Percentiles rank a stretch among this genome's conserved stretches.
Evolutionary conservation across 64 coral and sea anemone genomes (phyloP).

Genomic region (Montipora foliosa): DNA sequence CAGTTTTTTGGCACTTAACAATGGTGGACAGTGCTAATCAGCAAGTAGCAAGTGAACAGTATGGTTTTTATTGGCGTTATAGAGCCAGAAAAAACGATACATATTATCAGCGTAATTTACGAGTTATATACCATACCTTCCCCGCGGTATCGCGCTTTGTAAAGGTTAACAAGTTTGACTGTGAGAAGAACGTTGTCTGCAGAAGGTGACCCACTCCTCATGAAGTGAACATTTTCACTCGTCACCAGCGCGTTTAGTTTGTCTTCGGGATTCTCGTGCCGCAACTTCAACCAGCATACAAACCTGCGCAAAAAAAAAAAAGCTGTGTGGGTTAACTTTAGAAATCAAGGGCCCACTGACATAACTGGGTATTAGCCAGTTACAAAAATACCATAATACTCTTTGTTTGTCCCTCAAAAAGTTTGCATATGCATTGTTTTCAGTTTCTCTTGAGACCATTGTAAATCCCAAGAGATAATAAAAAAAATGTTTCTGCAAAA

Average conservation of each 20-base stretch:
- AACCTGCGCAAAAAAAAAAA: constrained; percentile 61
- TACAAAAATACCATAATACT: too few relatives aligned
- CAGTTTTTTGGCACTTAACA: too few relatives aligned
- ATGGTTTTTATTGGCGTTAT: too few relatives aligned
- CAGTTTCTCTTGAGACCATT: too few relatives aligned
- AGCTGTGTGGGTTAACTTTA: background rate
- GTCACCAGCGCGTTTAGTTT: constrained; percentile 87
- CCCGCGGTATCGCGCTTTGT: constrained; percentile 77
- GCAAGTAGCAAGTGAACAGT: too few relatives aligned
- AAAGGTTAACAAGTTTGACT: constrained; percentile 64
- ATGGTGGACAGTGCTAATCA: too few relatives aligned
- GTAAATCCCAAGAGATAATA: too few relatives aligned
- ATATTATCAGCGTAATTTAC: background rate
- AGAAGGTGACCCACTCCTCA: constrained; percentile 76
- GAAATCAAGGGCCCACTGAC: background rate
- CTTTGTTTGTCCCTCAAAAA: too few relatives aligned
- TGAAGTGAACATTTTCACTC: constrained; percentile 75
- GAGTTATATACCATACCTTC: constrained; percentile 65
- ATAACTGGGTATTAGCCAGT: too few relatives aligned
- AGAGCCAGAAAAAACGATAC: too few relatives aligned
- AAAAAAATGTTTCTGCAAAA: too few relatives aligned
- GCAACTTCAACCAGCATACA: constrained; percentile 85
- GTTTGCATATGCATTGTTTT: too few relatives aligned
- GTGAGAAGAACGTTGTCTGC: constrained; percentile 72
- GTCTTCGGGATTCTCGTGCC: constrained; percentile 40